Conservation (phyloP, 1,140 invertebrate species). For the Drosophila ogumai region DNA sequence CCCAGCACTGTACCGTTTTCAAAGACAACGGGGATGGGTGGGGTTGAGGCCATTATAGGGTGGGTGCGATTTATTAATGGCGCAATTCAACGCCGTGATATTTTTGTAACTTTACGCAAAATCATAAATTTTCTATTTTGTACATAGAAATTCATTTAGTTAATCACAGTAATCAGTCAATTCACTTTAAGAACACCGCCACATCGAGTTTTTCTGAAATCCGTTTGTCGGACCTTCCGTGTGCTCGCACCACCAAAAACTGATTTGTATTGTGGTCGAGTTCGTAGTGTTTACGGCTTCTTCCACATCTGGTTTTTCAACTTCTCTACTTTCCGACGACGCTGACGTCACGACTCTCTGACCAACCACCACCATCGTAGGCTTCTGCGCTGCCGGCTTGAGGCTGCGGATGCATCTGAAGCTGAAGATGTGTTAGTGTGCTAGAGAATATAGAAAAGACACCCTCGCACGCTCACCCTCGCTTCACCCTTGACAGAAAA, state of each 20-base stretch:
- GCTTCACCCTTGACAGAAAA: conserved; percentile 5
- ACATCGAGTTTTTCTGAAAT: neutral
- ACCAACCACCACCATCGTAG: conserved; percentile 26
- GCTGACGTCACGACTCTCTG: conserved; percentile 15
- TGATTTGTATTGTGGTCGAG: conserved; percentile 72
- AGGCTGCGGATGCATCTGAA: conserved; percentile 33
- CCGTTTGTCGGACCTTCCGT: conserved; percentile 45
- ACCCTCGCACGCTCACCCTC: conserved; percentile 29
- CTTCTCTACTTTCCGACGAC: conserved; percentile 35
- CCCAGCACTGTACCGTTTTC: conserved; percentile 79
- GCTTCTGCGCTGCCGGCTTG: conserved; percentile 26
- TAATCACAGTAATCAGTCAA: neutral
- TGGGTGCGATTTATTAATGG: neutral
- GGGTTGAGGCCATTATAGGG: conserved; percentile 40
- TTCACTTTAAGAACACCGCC: neutral
- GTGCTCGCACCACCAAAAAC: conserved; percentile 75
- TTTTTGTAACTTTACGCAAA: neutral
- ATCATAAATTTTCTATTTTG: neutral
- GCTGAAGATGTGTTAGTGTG: conserved; percentile 13
- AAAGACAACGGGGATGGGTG: conserved; percentile 54
- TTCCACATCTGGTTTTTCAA: conserved; percentile 61
- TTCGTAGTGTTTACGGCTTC: conserved; percentile 73
- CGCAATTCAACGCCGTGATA: neutral
- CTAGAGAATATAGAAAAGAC: conserved; percentile 8
- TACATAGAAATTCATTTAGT: neutral